Conservation (phyloP, 2,888 invertebrate species). For the Idaea biselata region DNA sequence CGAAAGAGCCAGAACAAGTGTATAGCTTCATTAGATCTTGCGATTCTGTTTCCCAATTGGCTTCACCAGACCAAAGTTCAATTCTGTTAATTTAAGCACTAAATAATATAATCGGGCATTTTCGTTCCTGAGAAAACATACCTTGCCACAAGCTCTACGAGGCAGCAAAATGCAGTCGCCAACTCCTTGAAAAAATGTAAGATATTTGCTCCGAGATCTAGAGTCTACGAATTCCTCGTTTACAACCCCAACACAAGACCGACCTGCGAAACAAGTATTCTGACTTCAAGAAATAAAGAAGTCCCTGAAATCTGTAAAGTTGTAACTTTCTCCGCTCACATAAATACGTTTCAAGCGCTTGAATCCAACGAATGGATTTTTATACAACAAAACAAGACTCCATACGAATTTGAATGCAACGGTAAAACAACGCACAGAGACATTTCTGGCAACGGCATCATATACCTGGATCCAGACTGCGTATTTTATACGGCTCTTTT, state of each 20-base stretch:
- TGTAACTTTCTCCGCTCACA: constrained; percentile 27
- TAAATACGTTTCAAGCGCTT: constrained; percentile 26
- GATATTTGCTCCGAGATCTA: constrained; percentile 15
- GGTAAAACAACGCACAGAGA: constrained; percentile 19
- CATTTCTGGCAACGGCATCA: constrained; percentile 21
- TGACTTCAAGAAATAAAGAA: constrained; percentile 13
- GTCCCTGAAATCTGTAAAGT: constrained; percentile 24
- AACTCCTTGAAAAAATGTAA: constrained; percentile 28
- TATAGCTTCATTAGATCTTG: too few relatives aligned
- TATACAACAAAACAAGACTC: constrained; percentile 16
- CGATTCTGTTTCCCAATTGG: too few relatives aligned
- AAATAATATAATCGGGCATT: too few relatives aligned
- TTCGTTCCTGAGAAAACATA: constrained; percentile 36
- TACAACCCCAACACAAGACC: constrained; percentile 25
- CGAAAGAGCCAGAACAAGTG: too few relatives aligned
- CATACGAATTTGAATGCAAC: constrained; percentile 20
- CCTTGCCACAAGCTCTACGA: constrained; percentile 29
- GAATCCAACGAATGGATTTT: constrained; percentile 27
- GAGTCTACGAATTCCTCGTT: constrained; percentile 26
- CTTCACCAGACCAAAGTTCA: too few relatives aligned
- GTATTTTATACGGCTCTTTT: constrained; percentile 27
- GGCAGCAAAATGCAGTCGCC: constrained; percentile 28
- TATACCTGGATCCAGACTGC: constrained; percentile 20
- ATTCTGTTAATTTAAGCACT: too few relatives aligned
- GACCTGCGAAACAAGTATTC: constrained; percentile 25